Base-by-base conservation (phyloP, 2,113 vertebrate genomes). In the Proteles cristata region DNA sequence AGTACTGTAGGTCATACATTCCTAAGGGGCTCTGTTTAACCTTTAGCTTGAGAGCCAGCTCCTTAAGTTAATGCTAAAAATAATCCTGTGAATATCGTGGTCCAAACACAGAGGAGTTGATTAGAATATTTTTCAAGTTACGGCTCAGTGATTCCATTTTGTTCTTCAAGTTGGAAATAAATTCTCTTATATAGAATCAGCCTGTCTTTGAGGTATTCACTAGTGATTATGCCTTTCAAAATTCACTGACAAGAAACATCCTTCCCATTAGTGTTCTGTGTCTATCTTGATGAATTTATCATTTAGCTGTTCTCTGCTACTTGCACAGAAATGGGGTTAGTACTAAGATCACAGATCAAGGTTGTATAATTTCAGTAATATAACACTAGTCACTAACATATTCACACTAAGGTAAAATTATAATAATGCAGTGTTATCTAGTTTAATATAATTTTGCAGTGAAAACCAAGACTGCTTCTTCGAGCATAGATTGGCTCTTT, bases 101-200 rank as follows among this genome's bases (percentile, higher is more conserved):
- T 25, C 9, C 19, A 81, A 81, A 48, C 63, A 48, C 1, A 1
- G 15, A 90, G 16, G 19, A 74, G 6, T 5, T 66, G 35, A 74
- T 80, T 85, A 53, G 23, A 74, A 85, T 95, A 88, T 91, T 83
- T 89, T 94, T 84, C 25, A 93, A 79, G 28, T 7, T 76, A 76
- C 1, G 0, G 50, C 28, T 84, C 58, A 69, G 28, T 84, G 17
- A 91, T 82, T 95, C 68, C 74, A 33, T 83, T 83, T 15, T 80
- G 4, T 39, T 85, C 16, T 93, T 89, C 39, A 81, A 90, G 25
- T 76, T 83, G n/a, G 26, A 96, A 88, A 91, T 28, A 61, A 83
- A 74, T 43, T 91, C 1, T 87, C 26, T 66, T 43, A 81, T 10
- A 50, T 48, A 82, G 28, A 79, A 80, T 96, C n/a, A 84, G n/a